These are phyloP conservation scores for Paracentrotus lividus DNA, from an alignment of 53 echinoderm and acorn worm genomes.

Conservation along the genomic window DNA sequence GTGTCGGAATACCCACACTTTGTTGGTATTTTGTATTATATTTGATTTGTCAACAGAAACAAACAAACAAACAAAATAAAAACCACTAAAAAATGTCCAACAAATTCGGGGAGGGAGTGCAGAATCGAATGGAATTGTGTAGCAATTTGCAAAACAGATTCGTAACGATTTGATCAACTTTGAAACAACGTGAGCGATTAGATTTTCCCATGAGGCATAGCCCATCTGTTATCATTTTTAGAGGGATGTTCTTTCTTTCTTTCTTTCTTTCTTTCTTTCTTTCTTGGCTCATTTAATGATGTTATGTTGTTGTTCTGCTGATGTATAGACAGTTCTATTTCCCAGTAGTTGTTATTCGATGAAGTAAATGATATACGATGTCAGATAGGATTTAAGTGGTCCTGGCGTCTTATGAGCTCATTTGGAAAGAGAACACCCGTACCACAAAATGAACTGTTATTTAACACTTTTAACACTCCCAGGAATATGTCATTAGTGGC, in stretches of 20 bases:
- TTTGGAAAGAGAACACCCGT: background rate
- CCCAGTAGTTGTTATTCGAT: conserved; percentile 3
- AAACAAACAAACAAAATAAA: no score
- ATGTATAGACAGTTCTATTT: background rate
- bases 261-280: background rate
- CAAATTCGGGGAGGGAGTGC: no score
- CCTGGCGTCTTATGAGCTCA: background rate
- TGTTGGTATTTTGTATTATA: no score
- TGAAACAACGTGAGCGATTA: no score
- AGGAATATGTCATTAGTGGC: no score
- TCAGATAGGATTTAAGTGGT: background rate
- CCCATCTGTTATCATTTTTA: background rate
- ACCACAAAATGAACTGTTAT: background rate
- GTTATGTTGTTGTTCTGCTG: background rate
- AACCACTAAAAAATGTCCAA: no score
- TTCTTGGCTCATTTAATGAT: background rate
- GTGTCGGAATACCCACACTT: no score
- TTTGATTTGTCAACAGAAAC: no score
- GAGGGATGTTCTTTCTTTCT: no score
- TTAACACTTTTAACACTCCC: background rate
- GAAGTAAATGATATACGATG: conserved; percentile 26
- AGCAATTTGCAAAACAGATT: no score
- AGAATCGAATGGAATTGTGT: no score
- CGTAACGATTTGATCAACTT: no score
- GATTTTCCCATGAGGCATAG: background rate